Evolutionary conservation across 2,113 vertebrate genomes (phyloP).

Genomic region (Panurus biarmicus): DNA sequence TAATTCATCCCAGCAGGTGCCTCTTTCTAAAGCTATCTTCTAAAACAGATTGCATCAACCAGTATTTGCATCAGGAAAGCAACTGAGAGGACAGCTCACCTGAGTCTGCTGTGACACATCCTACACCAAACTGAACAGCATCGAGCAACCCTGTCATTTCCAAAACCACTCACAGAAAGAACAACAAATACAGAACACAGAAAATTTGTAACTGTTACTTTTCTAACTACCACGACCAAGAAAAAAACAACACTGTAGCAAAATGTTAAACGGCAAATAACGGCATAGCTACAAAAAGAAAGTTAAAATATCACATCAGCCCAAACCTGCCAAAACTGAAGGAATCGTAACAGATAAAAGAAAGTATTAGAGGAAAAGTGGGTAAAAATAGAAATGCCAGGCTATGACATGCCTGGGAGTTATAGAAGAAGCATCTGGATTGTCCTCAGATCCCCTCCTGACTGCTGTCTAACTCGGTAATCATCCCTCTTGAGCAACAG

Average conservation of each 20-base stretch:
- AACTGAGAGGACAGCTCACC: background rate
- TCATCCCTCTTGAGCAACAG: slow-evolving; percentile 3
- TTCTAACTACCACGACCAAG: rapidly evolving
- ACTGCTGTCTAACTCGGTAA: background rate
- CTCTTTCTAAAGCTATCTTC: background rate
- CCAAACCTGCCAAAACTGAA: background rate
- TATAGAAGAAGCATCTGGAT: slow-evolving; percentile 33
- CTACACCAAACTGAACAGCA: background rate
- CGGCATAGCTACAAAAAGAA: background rate
- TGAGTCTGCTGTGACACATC: background rate
- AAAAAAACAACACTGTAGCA: background rate
- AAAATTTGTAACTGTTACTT: background rate
- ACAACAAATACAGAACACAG: background rate
- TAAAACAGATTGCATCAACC: background rate
- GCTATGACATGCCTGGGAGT: slow-evolving; percentile 26
- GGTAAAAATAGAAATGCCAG: slow-evolving; percentile 44
- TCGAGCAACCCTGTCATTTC: rapidly evolving
- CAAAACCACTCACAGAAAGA: background rate
- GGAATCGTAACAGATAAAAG: background rate
- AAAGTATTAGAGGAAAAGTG: background rate
- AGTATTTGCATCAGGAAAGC: background rate
- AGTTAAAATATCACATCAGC: background rate
- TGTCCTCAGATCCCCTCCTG: slow-evolving; percentile 41
- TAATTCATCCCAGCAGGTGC: background rate
- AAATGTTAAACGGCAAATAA: background rate